These are phyloP conservation scores for Zoanthus sansibaricus DNA, from an alignment of 92 coral and sea anemone species.

Conservation along the genomic window DNA sequence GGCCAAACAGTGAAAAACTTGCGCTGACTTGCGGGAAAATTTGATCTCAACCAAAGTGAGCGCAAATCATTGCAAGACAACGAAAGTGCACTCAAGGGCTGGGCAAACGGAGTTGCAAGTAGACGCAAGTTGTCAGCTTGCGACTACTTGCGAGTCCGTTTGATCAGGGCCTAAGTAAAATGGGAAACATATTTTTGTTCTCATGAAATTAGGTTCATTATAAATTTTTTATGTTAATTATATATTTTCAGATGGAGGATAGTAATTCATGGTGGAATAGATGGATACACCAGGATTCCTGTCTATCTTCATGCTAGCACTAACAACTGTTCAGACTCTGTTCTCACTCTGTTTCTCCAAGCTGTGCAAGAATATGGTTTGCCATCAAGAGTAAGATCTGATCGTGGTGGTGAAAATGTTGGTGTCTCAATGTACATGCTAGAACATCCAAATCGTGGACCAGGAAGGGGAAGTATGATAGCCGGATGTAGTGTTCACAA, in stretches of 20 bases:
- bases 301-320: slow-evolving; percentile 4
- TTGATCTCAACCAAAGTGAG: no score
- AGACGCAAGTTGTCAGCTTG: no score
- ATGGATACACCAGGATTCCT: not conserved
- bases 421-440: not conserved
- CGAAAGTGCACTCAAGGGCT: no score
- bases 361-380: no score
- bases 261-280: not conserved
- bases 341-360: not conserved
- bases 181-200: not conserved
- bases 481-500: not conserved
- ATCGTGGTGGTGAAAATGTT: not conserved
- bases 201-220: not conserved
- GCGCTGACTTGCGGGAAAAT: no score
- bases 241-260: not conserved
- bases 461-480: slow-evolving; percentile 2
- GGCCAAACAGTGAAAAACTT: no score
- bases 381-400: not conserved
- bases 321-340: not conserved
- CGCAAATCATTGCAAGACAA: no score
- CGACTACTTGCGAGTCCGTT: no score
- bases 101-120: no score
- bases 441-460: not conserved
- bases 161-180: no score
- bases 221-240: not conserved